These are phyloP conservation scores for Ochlodes sylvanus DNA, from an alignment of 2,888 invertebrate genomes.

Conservation along the genomic window DNA sequence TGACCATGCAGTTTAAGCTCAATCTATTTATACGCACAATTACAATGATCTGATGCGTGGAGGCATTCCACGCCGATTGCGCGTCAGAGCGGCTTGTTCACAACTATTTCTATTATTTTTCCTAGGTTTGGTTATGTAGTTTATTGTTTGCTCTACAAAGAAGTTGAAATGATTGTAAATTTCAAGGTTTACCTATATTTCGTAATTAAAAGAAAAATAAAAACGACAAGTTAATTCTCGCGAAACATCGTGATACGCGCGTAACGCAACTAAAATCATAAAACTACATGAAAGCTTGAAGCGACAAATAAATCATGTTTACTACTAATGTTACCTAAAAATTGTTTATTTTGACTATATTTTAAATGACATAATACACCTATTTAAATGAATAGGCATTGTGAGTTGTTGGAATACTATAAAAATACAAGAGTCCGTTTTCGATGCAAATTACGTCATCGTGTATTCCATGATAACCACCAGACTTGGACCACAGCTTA, in stretches of 20 bases:
- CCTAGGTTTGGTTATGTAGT: slow-evolving; percentile 13
- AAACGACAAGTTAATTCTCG: too few species aligned
- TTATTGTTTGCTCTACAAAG: too few species aligned
- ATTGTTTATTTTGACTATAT: too few species aligned
- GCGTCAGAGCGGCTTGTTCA: slow-evolving; percentile 34
- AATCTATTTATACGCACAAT: slow-evolving; percentile 37
- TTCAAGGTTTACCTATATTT: too few species aligned
- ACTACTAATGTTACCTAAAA: too few species aligned
- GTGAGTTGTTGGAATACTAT: neutral
- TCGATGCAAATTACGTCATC: slow-evolving; percentile 5
- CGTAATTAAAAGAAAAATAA: too few species aligned
- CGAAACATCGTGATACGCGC: too few species aligned
- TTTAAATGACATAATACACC: too few species aligned
- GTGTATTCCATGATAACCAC: neutral
- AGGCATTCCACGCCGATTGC: slow-evolving; percentile 34
- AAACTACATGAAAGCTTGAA: too few species aligned
- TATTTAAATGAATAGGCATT: neutral
- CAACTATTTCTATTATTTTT: slow-evolving; percentile 24
- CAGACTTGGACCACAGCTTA: neutral
- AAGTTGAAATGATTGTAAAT: too few species aligned
- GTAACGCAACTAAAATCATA: too few species aligned
- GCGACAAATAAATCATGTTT: too few species aligned
- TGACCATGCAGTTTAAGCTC: slow-evolving; percentile 34
- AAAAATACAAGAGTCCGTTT: slow-evolving; percentile 7
- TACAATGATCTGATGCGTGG: slow-evolving; percentile 38